phyloP scores from a whole-genome alignment of 1,140 invertebrate genomes.

The Thaumetopoea pityocampa region DNA sequence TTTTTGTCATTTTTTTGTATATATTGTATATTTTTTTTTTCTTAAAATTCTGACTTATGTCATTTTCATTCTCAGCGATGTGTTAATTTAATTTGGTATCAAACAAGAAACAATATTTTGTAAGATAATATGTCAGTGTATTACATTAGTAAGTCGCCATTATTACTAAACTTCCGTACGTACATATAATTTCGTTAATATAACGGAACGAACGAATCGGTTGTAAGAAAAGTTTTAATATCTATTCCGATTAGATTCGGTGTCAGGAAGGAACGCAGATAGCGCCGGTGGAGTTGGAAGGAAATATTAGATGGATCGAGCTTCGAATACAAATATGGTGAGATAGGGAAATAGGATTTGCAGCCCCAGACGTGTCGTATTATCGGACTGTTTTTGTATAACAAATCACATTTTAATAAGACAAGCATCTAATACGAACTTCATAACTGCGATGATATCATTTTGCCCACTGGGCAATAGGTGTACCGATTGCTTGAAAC shows the following conservation, averaged over 20 bases:
- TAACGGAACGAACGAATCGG: constrained; percentile 28
- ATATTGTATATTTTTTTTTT: too few species aligned
- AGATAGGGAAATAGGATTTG: constrained; percentile 72
- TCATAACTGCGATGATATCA: constrained; percentile 14
- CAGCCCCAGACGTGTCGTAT: constrained; percentile 65
- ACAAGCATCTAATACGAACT: constrained; percentile 27
- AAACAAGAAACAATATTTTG: background rate
- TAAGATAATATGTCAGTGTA: background rate
- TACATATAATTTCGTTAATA: constrained; percentile 19
- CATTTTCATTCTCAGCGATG: too few species aligned
- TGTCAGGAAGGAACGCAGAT: constrained; percentile 71
- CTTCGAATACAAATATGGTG: constrained; percentile 72
- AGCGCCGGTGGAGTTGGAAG: constrained; percentile 65
- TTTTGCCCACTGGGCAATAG: constrained; percentile 9
- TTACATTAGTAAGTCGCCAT: too few species aligned
- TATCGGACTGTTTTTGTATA: constrained; percentile 60
- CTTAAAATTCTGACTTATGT: too few species aligned
- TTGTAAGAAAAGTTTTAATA: constrained; percentile 71
- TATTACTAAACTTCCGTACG: too few species aligned
- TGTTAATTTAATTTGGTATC: too few species aligned
- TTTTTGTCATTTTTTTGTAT: too few species aligned
- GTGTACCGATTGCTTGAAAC: too few species aligned
- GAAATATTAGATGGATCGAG: constrained; percentile 72
- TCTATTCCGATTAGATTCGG: constrained; percentile 74
- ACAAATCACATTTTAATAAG: constrained; percentile 58